Evolutionary conservation across 2,888 invertebrate species (phyloP).

Genomic region (Scrobipalpa costella): DNA sequence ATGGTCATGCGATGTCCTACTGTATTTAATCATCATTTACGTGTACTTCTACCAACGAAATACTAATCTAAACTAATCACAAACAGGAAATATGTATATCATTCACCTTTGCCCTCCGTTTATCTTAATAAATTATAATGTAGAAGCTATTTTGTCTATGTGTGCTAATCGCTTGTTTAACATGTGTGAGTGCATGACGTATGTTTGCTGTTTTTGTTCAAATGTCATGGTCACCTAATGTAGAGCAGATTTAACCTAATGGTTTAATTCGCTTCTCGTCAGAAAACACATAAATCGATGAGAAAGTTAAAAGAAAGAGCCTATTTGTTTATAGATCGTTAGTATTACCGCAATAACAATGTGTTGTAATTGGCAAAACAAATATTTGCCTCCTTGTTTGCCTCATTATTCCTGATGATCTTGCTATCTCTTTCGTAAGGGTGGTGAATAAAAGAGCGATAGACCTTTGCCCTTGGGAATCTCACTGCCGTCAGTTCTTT

Average conservation of each 20-base stretch:
- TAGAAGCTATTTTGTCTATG: neutral
- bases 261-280: no score
- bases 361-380: no score
- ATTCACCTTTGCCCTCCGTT: conserved; percentile 1
- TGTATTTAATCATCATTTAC: neutral
- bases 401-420: no score
- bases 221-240: no score
- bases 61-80: neutral
- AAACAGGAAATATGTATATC: neutral
- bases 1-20: neutral
- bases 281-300: no score
- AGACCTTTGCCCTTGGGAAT: conserved; percentile 73
- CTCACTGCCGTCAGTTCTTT: conserved; percentile 35
- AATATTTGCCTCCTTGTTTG: no score
- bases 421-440: no score
- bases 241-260: no score
- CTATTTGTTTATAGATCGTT: no score
- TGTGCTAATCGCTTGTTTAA: neutral
- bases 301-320: no score
- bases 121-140: neutral
- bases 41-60: neutral
- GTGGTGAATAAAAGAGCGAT: no score
- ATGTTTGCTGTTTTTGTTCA: neutral
- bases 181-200: neutral
- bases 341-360: no score